Evolutionary conservation across 2,797 vertebrate species (phyloP).

Genomic region (Channallabes apus): DNA sequence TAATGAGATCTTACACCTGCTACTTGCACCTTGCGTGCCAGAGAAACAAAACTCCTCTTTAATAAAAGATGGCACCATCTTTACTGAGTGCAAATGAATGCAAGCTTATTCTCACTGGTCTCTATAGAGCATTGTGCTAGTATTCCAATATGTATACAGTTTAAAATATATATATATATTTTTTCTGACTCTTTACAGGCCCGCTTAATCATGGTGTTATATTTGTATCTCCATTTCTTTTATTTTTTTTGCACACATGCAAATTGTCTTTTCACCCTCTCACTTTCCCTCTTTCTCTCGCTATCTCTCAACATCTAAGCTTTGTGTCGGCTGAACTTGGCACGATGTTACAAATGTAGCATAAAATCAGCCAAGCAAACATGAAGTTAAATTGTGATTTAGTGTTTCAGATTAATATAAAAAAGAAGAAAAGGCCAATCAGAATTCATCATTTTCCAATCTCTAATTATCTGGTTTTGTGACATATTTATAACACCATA

Average conservation of each 20-base stretch:
- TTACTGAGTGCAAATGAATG: constrained; percentile 47
- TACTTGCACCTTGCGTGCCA: constrained; percentile 61
- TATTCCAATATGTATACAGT: neutral
- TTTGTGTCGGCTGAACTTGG: too few relatives aligned
- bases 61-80: constrained; percentile 66
- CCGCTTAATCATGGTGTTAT: neutral
- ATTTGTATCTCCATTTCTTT: neutral
- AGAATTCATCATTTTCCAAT: too few relatives aligned
- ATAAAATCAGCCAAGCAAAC: too few relatives aligned
- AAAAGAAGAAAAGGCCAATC: too few relatives aligned
- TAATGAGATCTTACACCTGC: constrained; percentile 74
- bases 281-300: too few relatives aligned
- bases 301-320: too few relatives aligned
- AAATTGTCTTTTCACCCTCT: too few relatives aligned
- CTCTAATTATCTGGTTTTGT: too few relatives aligned
- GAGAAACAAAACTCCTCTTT: constrained; percentile 69
- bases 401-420: too few relatives aligned
- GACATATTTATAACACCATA: too few relatives aligned
- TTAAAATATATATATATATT: neutral
- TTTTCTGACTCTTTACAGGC: neutral
- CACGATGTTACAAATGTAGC: too few relatives aligned
- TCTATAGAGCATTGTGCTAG: neutral
- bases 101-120: neutral
- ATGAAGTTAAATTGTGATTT: too few relatives aligned
- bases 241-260: neutral